phyloP scores from a whole-genome alignment of 2,797 vertebrate species.

The Kryptolebias ocellatus region DNA sequence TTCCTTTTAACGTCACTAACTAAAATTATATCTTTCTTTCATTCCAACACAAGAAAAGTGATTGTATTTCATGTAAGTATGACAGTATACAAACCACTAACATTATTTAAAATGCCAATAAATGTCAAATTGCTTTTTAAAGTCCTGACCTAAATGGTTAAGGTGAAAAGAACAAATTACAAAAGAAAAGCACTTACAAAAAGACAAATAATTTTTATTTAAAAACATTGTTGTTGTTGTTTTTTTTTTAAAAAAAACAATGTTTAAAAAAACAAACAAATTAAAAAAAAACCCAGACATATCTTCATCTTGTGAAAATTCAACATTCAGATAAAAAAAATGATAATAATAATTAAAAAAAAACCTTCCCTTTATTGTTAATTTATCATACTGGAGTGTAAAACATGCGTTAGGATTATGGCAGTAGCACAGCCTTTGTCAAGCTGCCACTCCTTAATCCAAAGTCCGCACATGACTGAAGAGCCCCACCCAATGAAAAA shows the following conservation, averaged over 20 bases:
- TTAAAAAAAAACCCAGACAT: constrained; percentile 8
- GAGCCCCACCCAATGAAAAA: constrained; percentile 42
- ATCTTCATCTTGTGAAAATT: constrained; percentile 20
- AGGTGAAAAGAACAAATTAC: not conserved
- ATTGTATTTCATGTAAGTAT: not conserved
- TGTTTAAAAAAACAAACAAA: constrained; percentile 8
- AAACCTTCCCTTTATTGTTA: not conserved
- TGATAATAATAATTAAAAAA: too few species aligned
- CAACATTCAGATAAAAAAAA: constrained; percentile 36
- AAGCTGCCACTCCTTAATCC: constrained; percentile 18
- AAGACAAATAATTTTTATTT: constrained; percentile 25
- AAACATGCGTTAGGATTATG: constrained; percentile 37
- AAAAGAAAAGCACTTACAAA: not conserved
- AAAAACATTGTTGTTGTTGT: constrained; percentile 41
- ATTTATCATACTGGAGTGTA: constrained; percentile 40
- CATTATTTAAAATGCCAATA: not conserved
- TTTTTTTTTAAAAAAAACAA: constrained; percentile 28
- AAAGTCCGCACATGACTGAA: constrained; percentile 23
- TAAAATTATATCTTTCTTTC: constrained; percentile 27
- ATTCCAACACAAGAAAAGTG: not conserved
- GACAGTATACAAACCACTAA: not conserved
- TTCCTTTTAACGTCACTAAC: constrained; percentile 4
- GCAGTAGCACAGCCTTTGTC: not conserved
- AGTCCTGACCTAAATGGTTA: not conserved
- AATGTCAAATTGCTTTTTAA: not conserved